Conservation (phyloP, 2,113 vertebrate genomes). For the Puntigrus tetrazona region DNA sequence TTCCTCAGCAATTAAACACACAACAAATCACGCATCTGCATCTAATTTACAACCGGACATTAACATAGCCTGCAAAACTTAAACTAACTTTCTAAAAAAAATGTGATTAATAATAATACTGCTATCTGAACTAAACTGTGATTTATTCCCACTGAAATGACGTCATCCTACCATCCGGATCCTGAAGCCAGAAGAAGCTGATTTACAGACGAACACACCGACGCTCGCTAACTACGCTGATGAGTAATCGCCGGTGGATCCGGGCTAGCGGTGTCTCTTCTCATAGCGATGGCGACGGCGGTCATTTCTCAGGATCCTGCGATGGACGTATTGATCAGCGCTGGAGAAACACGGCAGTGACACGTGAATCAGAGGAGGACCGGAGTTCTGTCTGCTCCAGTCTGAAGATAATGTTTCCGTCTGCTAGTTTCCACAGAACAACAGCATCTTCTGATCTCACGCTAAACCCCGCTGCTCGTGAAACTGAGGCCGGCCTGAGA, state of each 20-base stretch:
- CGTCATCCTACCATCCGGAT: background rate
- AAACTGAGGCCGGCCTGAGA: slow-evolving; percentile 55
- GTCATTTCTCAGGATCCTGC: slow-evolving; percentile 2
- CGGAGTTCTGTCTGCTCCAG: background rate
- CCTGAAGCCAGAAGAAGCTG: background rate
- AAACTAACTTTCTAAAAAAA: no score
- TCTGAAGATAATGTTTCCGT: background rate
- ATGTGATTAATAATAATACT: no score
- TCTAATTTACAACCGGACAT: no score
- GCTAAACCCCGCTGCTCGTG: slow-evolving; percentile 54
- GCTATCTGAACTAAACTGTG: background rate
- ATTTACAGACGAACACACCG: background rate
- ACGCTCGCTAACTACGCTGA: background rate
- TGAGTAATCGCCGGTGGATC: background rate
- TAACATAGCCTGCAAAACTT: no score
- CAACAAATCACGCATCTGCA: no score
- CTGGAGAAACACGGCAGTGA: background rate
- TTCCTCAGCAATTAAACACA: background rate
- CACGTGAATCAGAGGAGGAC: background rate
- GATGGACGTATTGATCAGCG: slow-evolving; percentile 18
- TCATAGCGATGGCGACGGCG: background rate
- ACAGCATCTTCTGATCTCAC: background rate
- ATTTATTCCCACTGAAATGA: background rate
- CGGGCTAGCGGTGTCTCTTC: background rate
- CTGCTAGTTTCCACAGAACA: background rate